Base-by-base conservation (phyloP, 2,797 vertebrate genomes). In the Chelidonichthys spinosus region DNA sequence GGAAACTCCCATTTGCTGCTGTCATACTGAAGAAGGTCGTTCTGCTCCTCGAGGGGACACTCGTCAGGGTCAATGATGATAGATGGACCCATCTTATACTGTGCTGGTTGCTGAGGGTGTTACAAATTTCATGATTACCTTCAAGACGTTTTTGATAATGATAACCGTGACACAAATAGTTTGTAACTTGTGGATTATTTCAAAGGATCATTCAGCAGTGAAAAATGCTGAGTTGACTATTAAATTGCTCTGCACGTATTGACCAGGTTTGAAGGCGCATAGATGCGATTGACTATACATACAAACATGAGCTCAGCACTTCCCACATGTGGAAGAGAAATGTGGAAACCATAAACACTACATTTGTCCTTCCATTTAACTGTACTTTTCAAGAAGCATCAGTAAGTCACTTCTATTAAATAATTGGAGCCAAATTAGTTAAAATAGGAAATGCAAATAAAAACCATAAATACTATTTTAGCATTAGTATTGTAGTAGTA, bases 1-100 rank as follows among this genome's bases (percentile, higher is more conserved):
- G 97, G 97, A 91, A 98, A 98, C 91, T 98, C 97, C 97, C 97
- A 98, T 82, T 97, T 97, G 74, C 91, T 97, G 93, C 96, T 95
- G 85, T 98, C 97, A 0, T 98, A 98, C 67, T 96, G 97, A 43
- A 98, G 95, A 7, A 96, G 95, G 4, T 98, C 96, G 15, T 96
- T 96, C 87, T 98, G 97, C 88, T 98, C 96, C 0, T 97, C 96
- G 0, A 98, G 93, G 3, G 97, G 96, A 91, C 96, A 95, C 89
- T 97, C 96, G 35, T 97, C 97, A 0, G 97, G 97, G 89, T 98
- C 97, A 92, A 98, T 97, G 86, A 98, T 98, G 71, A 98, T 98
- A 0, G 97, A 98, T 39, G 98, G 94, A 53, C 97, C 96, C 69
- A 97, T 96, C 81, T 98, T 98, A 64, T 97, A 96, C 56, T 98